phyloP scores from a whole-genome alignment of 2,797 vertebrate genomes.

The Danio choprae region DNA sequence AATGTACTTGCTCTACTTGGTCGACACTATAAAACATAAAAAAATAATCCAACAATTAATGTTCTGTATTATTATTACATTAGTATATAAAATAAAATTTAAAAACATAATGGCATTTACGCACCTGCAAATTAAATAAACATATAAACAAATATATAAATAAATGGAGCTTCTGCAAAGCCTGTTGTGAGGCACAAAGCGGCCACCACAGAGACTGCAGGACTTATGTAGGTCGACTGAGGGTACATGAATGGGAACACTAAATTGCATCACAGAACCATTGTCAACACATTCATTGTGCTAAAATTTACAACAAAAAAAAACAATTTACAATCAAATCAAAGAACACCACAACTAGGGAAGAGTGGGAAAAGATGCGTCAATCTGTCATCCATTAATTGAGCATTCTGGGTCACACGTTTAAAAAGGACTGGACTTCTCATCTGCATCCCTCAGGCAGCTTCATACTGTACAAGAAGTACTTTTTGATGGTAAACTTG shows the following conservation, averaged over 20 bases:
- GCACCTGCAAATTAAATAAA: conserved; percentile 23
- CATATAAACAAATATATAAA: neutral
- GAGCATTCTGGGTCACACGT: neutral
- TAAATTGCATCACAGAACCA: neutral
- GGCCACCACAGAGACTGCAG: conserved; percentile 52
- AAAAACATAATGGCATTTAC: conserved; percentile 38
- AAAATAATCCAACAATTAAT: conserved; percentile 37
- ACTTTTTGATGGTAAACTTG: no score
- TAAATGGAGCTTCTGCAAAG: conserved; percentile 25
- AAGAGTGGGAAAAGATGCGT: conserved; percentile 7
- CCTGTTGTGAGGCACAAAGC: conserved; percentile 51
- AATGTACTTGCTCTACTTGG: conserved; percentile 30
- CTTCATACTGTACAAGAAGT: no score
- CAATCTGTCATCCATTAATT: neutral
- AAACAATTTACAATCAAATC: conserved; percentile 14
- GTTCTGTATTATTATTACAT: conserved; percentile 24
- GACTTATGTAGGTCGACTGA: conserved; percentile 46
- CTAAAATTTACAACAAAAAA: neutral
- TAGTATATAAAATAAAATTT: conserved; percentile 52
- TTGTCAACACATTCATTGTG: conserved; percentile 35
- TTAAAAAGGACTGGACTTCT: neutral
- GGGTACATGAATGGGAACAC: conserved; percentile 20
- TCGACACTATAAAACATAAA: conserved; percentile 42
- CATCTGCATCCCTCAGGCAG: no score
- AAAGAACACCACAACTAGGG: neutral